These are phyloP conservation scores for Nysson spinosus DNA, from an alignment of 2,888 invertebrate genomes.

Conservation along the genomic window DNA sequence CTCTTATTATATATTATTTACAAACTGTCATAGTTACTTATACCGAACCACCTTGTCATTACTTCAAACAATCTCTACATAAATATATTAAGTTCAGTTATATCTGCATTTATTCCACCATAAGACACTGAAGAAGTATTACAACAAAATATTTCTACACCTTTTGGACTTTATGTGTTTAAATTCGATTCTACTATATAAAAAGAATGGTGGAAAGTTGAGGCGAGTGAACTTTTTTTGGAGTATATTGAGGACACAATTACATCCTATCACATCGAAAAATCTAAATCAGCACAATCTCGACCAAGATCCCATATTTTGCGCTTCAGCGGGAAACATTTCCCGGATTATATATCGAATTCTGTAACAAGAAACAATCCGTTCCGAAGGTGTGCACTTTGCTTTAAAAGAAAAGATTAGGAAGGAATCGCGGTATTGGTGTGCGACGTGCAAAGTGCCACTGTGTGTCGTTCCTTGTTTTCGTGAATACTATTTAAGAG, in stretches of 20 bases:
- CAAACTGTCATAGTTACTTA: too few relatives aligned
- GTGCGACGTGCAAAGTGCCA: slow-evolving; percentile 1
- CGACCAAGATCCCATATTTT: slow-evolving; percentile 2
- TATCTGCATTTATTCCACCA: too few relatives aligned
- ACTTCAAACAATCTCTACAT: too few relatives aligned
- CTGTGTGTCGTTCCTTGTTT: background rate
- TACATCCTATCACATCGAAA: too few relatives aligned
- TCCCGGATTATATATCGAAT: slow-evolving; percentile 14
- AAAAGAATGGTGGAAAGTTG: slow-evolving; percentile 9
- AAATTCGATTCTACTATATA: slow-evolving; percentile 10
- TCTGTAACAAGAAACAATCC: slow-evolving; percentile 12
- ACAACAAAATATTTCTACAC: slow-evolving; percentile 7
- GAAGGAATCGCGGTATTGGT: too few relatives aligned
- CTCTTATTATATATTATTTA: too few relatives aligned
- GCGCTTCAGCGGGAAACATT: slow-evolving; percentile 10
- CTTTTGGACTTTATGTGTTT: background rate
- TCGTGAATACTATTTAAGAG: background rate
- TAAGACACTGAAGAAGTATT: slow-evolving; percentile 9
- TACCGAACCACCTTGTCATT: too few relatives aligned
- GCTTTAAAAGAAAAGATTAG: slow-evolving; percentile 12
- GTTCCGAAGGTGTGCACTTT: background rate
- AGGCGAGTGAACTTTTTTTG: slow-evolving; percentile 4
- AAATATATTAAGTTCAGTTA: too few relatives aligned
- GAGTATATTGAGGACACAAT: too few relatives aligned
- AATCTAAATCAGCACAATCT: background rate